A percentile compares a stretch with the other conserved stretches of the same genome.
Evolutionary conservation across 1,140 invertebrate genomes (phyloP).

Genomic region (Aporrectodea caliginosa): DNA sequence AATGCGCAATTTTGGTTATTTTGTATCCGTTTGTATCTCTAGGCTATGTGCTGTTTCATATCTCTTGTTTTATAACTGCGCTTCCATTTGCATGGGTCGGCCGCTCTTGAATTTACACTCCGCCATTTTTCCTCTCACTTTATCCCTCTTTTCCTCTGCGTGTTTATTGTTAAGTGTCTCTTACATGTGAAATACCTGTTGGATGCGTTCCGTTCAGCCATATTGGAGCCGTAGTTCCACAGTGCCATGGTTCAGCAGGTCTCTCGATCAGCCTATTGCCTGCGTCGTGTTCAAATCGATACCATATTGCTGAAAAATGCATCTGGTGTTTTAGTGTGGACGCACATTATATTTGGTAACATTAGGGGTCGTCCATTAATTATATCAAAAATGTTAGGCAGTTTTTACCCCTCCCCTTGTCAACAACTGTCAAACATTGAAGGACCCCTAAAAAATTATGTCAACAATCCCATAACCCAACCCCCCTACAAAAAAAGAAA

Average conservation of each 20-base stretch:
- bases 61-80: neutral
- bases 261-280: neutral
- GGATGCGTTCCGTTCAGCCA: neutral
- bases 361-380: no score
- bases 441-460: no score
- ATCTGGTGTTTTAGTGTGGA: no score
- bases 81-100: neutral
- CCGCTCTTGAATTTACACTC: neutral
- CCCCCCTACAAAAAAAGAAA: no score
- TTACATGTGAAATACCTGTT: neutral
- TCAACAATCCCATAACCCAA: no score
- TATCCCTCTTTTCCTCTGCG: no score
- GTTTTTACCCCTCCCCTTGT: no score
- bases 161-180: neutral
- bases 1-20: no score
- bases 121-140: no score
- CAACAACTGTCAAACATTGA: no score
- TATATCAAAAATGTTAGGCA: no score
- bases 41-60: neutral
- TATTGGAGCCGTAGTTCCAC: neutral
- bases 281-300: neutral
- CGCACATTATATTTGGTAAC: no score
- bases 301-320: neutral
- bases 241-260: neutral
- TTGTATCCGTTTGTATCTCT: neutral